phyloP scores from a whole-genome alignment of 1,140 invertebrate species.

The Aleiodes sp. region DNA sequence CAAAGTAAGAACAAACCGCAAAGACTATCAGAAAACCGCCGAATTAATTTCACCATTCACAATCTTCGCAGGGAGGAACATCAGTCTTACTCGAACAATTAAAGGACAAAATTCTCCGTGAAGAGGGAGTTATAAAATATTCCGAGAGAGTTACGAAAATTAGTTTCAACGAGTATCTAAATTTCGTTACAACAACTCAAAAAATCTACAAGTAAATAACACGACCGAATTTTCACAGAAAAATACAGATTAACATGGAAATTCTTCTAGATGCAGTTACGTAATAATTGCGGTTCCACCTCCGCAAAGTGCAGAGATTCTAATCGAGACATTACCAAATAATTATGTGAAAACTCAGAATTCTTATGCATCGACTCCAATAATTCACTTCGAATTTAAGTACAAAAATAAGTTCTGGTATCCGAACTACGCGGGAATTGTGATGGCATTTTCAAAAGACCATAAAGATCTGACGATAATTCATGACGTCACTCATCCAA shows the following conservation, averaged over 20 bases:
- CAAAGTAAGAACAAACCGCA: conserved; percentile 31
- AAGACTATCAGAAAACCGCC: not conserved
- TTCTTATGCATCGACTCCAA: not conserved
- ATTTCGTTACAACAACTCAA: conserved; percentile 35
- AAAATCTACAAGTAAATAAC: conserved; percentile 42
- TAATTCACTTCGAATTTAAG: not conserved
- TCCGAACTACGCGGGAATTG: not conserved
- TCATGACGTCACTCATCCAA: not conserved
- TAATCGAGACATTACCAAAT: conserved; percentile 28
- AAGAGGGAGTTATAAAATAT: conserved; percentile 37
- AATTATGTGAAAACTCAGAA: not conserved
- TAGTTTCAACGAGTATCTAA: conserved; percentile 37
- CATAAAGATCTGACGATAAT: not conserved
- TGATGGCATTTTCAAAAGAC: not conserved
- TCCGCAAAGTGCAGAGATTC: conserved; percentile 32
- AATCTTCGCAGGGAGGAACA: conserved; percentile 39
- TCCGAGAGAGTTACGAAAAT: conserved; percentile 40
- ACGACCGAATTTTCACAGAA: not conserved
- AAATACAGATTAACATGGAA: not conserved
- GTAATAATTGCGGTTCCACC: conserved; percentile 47
- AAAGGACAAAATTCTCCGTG: conserved; percentile 29
- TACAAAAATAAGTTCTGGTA: not conserved
- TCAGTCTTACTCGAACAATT: conserved; percentile 29
- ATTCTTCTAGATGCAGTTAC: conserved; percentile 45
- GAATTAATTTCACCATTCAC: not conserved